Conservation (phyloP, 2,113 vertebrate species). For the Rhinolophus ferrumequinum region DNA sequence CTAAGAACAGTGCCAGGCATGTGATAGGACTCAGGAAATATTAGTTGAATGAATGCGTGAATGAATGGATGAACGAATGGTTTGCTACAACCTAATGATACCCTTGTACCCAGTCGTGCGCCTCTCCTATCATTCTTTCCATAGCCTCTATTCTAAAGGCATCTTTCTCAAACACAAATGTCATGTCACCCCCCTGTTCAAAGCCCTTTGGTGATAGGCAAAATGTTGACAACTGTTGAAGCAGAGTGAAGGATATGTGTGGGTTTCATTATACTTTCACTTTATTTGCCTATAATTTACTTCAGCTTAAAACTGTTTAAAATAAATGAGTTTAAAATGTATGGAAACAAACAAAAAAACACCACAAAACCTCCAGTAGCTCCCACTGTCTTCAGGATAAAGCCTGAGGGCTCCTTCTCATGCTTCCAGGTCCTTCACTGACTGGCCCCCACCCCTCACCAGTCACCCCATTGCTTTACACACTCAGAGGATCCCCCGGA, state of each 20-base stretch:
- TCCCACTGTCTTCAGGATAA: neutral
- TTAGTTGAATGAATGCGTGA: neutral
- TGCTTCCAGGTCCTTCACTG: neutral
- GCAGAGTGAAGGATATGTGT: neutral
- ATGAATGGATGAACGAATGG: neutral
- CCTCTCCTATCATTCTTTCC: neutral
- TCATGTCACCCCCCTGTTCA: neutral
- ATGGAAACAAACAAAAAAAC: neutral
- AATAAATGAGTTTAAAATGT: constrained; percentile 10
- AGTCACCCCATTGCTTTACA: neutral
- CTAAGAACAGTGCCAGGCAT: neutral
- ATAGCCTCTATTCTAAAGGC: neutral
- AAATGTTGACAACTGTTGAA: neutral
- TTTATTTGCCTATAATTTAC: neutral
- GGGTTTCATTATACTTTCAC: neutral
- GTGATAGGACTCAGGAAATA: neutral
- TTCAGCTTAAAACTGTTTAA: neutral
- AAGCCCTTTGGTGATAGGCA: neutral
- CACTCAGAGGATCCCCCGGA: neutral
- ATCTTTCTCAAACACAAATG: neutral
- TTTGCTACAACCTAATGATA: neutral
- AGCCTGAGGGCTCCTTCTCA: neutral
- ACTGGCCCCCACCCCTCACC: neutral
- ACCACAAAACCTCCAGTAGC: neutral
- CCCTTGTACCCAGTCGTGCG: rapidly evolving